phyloP scores from a whole-genome alignment of 2,888 invertebrate genomes.

The Coelopa pilipes region DNA sequence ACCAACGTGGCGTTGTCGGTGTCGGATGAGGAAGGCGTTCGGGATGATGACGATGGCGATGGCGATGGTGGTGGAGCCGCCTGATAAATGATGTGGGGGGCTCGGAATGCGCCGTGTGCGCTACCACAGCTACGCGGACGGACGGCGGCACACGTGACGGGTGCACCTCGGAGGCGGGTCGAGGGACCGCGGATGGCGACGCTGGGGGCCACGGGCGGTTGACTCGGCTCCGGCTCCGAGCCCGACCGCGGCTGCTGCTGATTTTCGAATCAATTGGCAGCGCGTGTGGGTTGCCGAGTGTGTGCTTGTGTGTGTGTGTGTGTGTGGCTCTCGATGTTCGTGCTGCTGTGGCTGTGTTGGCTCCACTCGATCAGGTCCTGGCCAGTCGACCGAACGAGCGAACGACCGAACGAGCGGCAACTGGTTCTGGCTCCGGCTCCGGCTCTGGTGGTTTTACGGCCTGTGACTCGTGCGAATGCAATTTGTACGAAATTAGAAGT shows the following conservation, averaged over 20 bases:
- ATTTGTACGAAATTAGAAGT: constrained; percentile 16
- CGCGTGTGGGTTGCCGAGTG: constrained; percentile 31
- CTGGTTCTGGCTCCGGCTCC: neutral
- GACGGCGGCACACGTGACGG: neutral
- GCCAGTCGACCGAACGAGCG: neutral
- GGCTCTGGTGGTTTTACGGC: neutral
- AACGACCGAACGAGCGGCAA: neutral
- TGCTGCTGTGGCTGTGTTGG: neutral
- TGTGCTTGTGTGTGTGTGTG: no score
- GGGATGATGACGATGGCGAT: neutral
- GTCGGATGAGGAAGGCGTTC: neutral
- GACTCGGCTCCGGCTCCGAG: neutral
- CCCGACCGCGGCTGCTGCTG: constrained; percentile 2
- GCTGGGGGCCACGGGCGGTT: neutral
- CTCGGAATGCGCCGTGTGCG: constrained; percentile 36
- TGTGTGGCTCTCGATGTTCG: neutral
- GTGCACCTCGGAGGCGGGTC: neutral
- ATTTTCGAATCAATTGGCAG: constrained; percentile 25
- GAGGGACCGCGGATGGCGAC: constrained; percentile 5
- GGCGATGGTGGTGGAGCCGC: neutral
- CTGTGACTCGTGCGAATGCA: constrained; percentile 25
- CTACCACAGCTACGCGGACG: constrained; percentile 29
- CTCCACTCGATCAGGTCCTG: neutral
- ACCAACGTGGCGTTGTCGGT: constrained; percentile 5
- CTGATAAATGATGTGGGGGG: constrained; percentile 28